Evolutionary conservation across 2,797 vertebrate species (phyloP).

Genomic region (Myotis daubentonii): DNA sequence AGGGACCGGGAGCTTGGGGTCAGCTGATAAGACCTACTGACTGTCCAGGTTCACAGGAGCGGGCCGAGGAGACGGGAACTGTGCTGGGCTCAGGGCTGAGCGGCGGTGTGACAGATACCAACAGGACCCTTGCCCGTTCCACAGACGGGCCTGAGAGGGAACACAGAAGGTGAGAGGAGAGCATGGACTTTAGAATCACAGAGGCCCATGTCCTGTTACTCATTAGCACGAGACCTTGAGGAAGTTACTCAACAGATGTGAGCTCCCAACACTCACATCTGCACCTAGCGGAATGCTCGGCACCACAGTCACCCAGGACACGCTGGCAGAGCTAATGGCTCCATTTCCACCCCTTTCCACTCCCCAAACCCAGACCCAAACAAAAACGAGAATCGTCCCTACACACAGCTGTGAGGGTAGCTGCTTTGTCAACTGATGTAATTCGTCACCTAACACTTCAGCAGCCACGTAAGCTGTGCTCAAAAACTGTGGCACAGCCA

Average conservation of each 20-base stretch:
- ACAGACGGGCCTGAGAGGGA: not conserved
- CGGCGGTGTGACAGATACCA: not conserved
- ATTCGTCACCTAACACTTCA: not conserved
- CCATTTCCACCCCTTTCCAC: not conserved
- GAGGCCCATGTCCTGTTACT: not conserved
- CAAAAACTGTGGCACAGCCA: not conserved
- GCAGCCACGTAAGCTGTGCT: not conserved
- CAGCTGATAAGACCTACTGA: not conserved
- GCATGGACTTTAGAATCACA: constrained; percentile 31
- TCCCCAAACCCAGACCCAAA: not conserved
- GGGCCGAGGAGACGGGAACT: not conserved
- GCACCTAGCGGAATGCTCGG: not conserved
- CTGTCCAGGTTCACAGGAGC: not conserved
- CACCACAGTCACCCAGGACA: not conserved
- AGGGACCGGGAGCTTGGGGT: not conserved
- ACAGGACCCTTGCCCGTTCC: not conserved
- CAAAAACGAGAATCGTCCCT: not conserved
- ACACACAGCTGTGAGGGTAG: not conserved
- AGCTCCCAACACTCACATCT: not conserved
- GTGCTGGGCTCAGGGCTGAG: not conserved
- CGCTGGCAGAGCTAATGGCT: not conserved
- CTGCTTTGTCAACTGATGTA: not conserved
- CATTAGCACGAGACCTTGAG: constrained; percentile 27
- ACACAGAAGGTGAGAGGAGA: not conserved
- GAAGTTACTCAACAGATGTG: constrained; percentile 26